phyloP scores from a whole-genome alignment of 1,140 invertebrate species.

The Leguminivora glycinivorella region DNA sequence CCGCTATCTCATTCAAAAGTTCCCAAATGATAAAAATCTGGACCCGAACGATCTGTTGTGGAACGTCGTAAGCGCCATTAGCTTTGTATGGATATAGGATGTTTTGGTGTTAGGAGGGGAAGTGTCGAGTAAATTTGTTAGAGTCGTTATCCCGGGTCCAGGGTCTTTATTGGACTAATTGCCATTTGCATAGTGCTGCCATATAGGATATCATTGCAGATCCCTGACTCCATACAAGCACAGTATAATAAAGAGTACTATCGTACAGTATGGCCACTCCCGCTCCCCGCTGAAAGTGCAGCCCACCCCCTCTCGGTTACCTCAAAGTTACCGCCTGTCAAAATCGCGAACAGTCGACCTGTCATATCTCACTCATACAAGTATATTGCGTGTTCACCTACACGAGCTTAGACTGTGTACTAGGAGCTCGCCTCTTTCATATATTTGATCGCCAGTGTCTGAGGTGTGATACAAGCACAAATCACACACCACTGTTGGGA shows the following conservation, averaged over 20 bases:
- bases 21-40: slow-evolving; percentile 25
- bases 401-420: no score
- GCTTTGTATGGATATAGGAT: neutral
- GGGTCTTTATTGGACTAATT: slow-evolving; percentile 60
- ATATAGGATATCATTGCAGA: neutral
- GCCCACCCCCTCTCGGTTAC: no score
- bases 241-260: neutral
- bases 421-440: no score
- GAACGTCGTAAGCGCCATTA: neutral
- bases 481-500: no score
- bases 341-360: no score
- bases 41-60: neutral
- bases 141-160: slow-evolving; percentile 41
- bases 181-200: slow-evolving; percentile 62
- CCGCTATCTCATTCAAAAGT: slow-evolving; percentile 15
- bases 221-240: neutral
- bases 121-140: slow-evolving; percentile 56
- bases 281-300: no score
- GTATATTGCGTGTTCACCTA: no score
- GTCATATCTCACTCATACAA: no score
- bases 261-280: no score
- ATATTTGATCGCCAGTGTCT: no score
- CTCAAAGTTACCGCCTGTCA: no score
- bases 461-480: no score
- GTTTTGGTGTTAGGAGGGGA: neutral